Base-by-base conservation (phyloP, 2,888 invertebrate species). In the Drosophila longiperda region DNA sequence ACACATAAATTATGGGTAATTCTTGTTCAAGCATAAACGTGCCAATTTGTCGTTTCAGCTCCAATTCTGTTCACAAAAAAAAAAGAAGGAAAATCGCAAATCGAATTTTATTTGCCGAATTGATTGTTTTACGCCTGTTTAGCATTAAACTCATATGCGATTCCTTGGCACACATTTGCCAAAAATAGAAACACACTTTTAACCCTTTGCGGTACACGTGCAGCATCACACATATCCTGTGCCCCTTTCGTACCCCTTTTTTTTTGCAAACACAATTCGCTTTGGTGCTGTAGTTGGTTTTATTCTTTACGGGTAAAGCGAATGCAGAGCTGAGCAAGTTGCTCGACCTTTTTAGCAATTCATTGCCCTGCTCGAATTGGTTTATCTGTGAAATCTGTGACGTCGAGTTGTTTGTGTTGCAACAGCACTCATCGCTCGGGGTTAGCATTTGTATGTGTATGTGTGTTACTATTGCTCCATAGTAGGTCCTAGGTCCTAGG, bases 361-460 rank as follows among this genome's bases (percentile, higher is more conserved):
- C 92, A 92, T 91, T 92, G 86, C 91, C 91, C 91, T 90, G 81
- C 90, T 91, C 91, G 91, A 92, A 92, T 91, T 90, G 91, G 91
- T 91, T 92, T 92, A 92, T 92, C 91, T 92, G 90, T 91, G 87
- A 90, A 92, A 92, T 91, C 90, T 79, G 75, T 81, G 89, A 83
- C 76, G 80, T 77, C 72, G 54, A 53, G 66, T 61, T 72, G 76
- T 82, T 75, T 66, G 66, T 71, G 80, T 80, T 83, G 82, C 80
- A 78, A 61, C 38, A 32, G 53, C 73, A 81, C 78, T 65, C 29
- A 23, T 33, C 73, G 82, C 70, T 38, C 63, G 66, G 81, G 83
- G 85, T 86, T 80, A 66, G 82, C 73, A 82, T 80, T 78, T 78
- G 73, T 83, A 53, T 50, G 11, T 63, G 23, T 49, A 15, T 36